Evolutionary conservation across 1,140 invertebrate genomes (phyloP), one percentile per base, ranked within the genome.

Genomic region (Eufriesea mexicana): DNA sequence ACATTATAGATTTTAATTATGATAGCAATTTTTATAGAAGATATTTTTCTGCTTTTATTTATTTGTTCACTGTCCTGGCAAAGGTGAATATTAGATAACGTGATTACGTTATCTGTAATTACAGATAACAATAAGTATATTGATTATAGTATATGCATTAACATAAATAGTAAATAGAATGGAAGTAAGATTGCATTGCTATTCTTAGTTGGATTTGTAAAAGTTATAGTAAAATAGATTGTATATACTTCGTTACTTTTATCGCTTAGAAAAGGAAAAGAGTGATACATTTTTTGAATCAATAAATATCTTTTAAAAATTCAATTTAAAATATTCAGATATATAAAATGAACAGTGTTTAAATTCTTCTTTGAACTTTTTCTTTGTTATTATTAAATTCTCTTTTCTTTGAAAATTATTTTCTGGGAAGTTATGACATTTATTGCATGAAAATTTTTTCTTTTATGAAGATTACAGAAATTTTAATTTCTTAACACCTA

Each of bases 21-120:
- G 35, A 35, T 79, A 47, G 18, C 49, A 20, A 2, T 57, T 25
- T 45, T 6, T 59, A 14, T 35, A 47, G 14, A 51, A 42, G 51
- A 54, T 51, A 8, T 20, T n/a, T 72, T 35, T 35, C 20, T 51
- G 5, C 6, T 61, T 47, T 12, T 57, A 45, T 67, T 75, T 67
- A 28, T 51, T n/a, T 57, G n/a, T 47, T 2, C 6, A n/a, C 4
- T 70, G 28, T 14, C 45, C 28, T 61, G 9, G 66, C 5, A 57
- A 14, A 49, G 47, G 10, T 82, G 28, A 35, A 79, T 57, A 88
- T 84, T 86, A 87, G 72, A 84, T 87, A 86, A 71, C 25, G 25
- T 79, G 80, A 80, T 86, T 86, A 79, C 64, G 62, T 84, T 88
- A 79, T 87, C 59, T 79, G 16, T 18, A 47, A 55, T 59, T 49